These are phyloP conservation scores for Pogonocherus hispidulus DNA, from an alignment of 2,888 invertebrate species.

Conservation along the genomic window DNA sequence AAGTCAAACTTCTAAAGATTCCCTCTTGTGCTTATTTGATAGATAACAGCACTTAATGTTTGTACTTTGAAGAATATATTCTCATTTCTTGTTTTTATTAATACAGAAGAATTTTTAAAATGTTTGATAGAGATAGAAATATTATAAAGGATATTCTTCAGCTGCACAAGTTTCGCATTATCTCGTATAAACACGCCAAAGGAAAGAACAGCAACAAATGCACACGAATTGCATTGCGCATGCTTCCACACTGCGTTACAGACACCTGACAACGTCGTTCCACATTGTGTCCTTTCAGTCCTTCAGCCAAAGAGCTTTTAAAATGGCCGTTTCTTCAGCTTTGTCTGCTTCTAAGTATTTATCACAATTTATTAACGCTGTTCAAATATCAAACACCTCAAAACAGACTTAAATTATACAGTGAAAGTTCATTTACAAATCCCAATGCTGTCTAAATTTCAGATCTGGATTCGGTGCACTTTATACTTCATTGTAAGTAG, in stretches of 20 bases:
- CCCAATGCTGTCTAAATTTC: not conserved
- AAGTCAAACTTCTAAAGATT: too few species aligned
- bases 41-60: too few species aligned
- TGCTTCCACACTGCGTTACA: slow-evolving; percentile 28
- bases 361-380: not conserved
- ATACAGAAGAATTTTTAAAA: too few species aligned
- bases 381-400: not conserved
- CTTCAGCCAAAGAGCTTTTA: slow-evolving; percentile 1
- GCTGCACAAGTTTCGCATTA: not conserved
- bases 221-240: slow-evolving; percentile 21
- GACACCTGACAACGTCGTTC: slow-evolving; percentile 36
- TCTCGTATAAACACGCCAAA: slow-evolving; percentile 2
- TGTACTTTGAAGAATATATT: too few species aligned
- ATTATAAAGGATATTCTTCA: too few species aligned
- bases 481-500: not conserved
- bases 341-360: not conserved
- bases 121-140: too few species aligned
- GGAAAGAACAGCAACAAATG: slow-evolving; percentile 37
- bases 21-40: too few species aligned
- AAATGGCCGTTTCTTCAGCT: not conserved
- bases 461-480: not conserved
- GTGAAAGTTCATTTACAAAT: not conserved
- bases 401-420: not conserved
- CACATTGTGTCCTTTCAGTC: slow-evolving; percentile 30
- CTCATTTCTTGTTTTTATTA: too few species aligned